These are phyloP conservation scores for Ceyx margarethae DNA, from an alignment of 2,113 vertebrate species.

Conservation along the genomic window DNA sequence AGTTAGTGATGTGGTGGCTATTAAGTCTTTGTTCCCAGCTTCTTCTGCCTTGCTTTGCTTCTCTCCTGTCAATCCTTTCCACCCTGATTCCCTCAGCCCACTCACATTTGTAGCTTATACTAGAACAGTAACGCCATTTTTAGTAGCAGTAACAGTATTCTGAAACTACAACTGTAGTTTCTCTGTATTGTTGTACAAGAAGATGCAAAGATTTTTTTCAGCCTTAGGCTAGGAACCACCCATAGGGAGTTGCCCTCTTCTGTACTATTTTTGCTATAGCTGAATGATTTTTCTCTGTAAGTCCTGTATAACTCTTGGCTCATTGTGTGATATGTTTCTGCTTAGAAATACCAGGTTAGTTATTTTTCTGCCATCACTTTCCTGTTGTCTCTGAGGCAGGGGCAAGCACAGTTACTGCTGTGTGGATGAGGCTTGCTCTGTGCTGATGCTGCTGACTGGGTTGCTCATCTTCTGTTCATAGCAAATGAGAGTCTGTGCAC, in stretches of 20 bases:
- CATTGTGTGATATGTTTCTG: not conserved
- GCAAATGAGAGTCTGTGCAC: not conserved
- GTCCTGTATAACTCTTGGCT: not conserved
- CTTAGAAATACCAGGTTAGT: not conserved
- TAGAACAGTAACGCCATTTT: not conserved
- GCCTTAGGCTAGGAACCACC: not conserved
- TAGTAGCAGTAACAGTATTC: not conserved
- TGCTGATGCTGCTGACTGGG: not conserved
- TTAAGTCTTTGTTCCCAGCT: not conserved
- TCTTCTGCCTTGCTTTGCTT: not conserved
- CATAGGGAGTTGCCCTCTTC: slow-evolving; percentile 13
- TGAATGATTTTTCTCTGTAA: not conserved
- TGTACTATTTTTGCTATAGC: slow-evolving; percentile 33
- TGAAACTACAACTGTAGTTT: not conserved
- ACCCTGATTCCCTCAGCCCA: not conserved
- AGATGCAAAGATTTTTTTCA: not conserved
- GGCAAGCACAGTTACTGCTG: not conserved
- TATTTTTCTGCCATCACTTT: not conserved
- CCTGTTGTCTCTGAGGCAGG: not conserved
- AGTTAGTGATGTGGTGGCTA: not conserved
- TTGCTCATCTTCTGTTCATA: not conserved
- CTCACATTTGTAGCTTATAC: not conserved
- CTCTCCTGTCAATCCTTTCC: not conserved
- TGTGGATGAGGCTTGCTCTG: not conserved
- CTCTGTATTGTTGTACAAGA: not conserved